A percentile compares a stretch with the other conserved stretches of the same genome.
Conservation (phyloP, 2,113 vertebrate species). For the Myotis brandtii region DNA sequence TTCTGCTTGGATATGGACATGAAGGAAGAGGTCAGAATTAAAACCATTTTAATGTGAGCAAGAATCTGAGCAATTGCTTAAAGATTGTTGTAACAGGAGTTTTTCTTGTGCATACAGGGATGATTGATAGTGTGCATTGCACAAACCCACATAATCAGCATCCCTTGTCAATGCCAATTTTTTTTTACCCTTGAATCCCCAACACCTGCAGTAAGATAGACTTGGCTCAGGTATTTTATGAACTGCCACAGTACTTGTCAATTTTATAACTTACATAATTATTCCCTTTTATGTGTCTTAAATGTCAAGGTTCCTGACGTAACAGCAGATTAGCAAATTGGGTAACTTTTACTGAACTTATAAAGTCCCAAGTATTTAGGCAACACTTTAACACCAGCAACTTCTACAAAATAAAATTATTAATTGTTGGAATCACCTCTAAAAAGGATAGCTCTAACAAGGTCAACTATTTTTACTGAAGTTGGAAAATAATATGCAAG, state of each 20-base stretch:
- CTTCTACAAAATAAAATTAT: not conserved
- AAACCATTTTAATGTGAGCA: not conserved
- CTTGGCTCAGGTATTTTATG: conserved; percentile 50
- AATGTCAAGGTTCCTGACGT: conserved; percentile 74
- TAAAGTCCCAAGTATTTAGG: conserved; percentile 17
- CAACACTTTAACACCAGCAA: conserved; percentile 33
- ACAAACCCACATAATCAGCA: not conserved
- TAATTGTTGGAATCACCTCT: not conserved
- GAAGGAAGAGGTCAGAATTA: not conserved
- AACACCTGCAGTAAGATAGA: conserved; percentile 24
- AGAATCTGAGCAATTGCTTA: not conserved
- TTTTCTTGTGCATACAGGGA: not conserved
- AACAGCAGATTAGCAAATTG: conserved; percentile 59
- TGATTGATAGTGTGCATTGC: not conserved
- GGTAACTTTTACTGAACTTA: conserved; percentile 63
- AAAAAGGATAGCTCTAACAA: not conserved
- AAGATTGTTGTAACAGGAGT: not conserved
- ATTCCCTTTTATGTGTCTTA: conserved; percentile 69
- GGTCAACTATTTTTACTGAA: not conserved
- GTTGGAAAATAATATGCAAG: not conserved
- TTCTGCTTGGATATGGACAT: not conserved
- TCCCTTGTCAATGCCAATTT: conserved; percentile 17
- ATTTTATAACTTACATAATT: conserved; percentile 78
- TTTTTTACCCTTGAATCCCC: conserved; percentile 43
- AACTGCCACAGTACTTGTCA: conserved; percentile 55